Conservation (phyloP, 23 tunicate genomes). For the Trididemnum clinides region DNA sequence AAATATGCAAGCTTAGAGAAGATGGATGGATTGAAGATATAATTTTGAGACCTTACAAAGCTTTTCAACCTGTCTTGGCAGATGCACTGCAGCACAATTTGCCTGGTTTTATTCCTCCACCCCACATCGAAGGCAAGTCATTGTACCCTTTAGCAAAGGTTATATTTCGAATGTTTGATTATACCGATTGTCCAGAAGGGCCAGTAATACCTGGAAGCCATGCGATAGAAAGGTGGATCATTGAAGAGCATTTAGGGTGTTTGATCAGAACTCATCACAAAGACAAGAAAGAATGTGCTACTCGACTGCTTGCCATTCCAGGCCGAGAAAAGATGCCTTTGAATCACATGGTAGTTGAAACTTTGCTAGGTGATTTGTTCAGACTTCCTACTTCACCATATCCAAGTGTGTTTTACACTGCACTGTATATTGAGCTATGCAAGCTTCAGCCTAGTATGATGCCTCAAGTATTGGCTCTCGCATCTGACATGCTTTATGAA, state of each 20-base stretch:
- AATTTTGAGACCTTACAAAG: slow-evolving; percentile 83
- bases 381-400: slow-evolving; percentile 74
- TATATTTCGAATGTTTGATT: slow-evolving; percentile 91
- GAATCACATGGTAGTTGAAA: slow-evolving; percentile 72
- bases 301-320: slow-evolving; percentile 55
- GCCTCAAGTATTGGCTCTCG: slow-evolving; percentile 98
- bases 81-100: slow-evolving; percentile 86
- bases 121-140: slow-evolving; percentile 69
- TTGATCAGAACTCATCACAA: slow-evolving; percentile 50
- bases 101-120: slow-evolving; percentile 84
- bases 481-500: slow-evolving; percentile 98
- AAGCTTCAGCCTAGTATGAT: slow-evolving; percentile 88
- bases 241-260: slow-evolving; percentile 72
- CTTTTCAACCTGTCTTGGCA: slow-evolving; percentile 81
- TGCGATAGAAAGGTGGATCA: slow-evolving; percentile 89
- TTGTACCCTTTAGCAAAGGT: slow-evolving; percentile 83
- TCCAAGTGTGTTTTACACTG: slow-evolving; percentile 70
- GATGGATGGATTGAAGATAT: slow-evolving; percentile 96
- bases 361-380: slow-evolving; percentile 82
- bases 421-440: slow-evolving; percentile 93
- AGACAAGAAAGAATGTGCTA: slow-evolving; percentile 94
- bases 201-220: slow-evolving; percentile 89
- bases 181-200: slow-evolving; percentile 96
- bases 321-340: slow-evolving; percentile 78
- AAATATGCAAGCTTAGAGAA: slow-evolving; percentile 74